Percentiles rank a stretch among this genome's conserved stretches.
These are phyloP conservation scores for Xestia ashworthii DNA, from an alignment of 2,888 invertebrate species.

Conservation along the genomic window DNA sequence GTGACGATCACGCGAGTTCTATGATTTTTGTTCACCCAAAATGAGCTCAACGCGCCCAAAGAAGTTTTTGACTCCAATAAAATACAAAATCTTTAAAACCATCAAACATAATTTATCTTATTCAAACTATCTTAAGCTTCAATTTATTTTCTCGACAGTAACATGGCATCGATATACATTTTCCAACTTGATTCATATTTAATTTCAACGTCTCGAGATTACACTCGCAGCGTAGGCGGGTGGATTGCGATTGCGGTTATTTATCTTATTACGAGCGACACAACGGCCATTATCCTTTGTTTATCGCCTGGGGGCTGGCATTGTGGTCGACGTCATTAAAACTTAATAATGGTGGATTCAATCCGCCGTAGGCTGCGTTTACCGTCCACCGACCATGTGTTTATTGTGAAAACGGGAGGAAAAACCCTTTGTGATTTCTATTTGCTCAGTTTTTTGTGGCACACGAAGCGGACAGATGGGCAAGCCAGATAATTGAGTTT, in stretches of 20 bases:
- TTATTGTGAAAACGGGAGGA: constrained; percentile 72
- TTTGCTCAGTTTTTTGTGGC: constrained; percentile 65
- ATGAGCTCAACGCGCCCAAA: too few species aligned
- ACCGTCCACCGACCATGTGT: constrained; percentile 71
- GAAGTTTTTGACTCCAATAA: too few species aligned
- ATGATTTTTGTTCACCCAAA: too few species aligned
- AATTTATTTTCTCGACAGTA: constrained; percentile 60
- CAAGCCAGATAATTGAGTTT: constrained; percentile 65
- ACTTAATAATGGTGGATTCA: constrained; percentile 86
- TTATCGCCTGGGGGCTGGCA: constrained; percentile 78
- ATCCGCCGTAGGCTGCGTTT: constrained; percentile 77
- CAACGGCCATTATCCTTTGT: constrained; percentile 85
- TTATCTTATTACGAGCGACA: constrained; percentile 82
- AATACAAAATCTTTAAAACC: not conserved
- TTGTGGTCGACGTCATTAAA: constrained; percentile 86
- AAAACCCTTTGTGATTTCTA: constrained; percentile 67
- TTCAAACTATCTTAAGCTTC: constrained; percentile 61
- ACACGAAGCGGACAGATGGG: constrained; percentile 50
- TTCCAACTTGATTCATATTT: constrained; percentile 76
- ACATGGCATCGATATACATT: constrained; percentile 67
- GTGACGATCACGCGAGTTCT: too few species aligned
- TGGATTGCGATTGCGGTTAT: constrained; percentile 77
- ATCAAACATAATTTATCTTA: constrained; percentile 41
- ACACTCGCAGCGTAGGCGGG: constrained; percentile 67
- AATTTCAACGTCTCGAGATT: constrained; percentile 75